phyloP scores from a whole-genome alignment of 2,888 invertebrate genomes.

The Drosophila lutescens region DNA sequence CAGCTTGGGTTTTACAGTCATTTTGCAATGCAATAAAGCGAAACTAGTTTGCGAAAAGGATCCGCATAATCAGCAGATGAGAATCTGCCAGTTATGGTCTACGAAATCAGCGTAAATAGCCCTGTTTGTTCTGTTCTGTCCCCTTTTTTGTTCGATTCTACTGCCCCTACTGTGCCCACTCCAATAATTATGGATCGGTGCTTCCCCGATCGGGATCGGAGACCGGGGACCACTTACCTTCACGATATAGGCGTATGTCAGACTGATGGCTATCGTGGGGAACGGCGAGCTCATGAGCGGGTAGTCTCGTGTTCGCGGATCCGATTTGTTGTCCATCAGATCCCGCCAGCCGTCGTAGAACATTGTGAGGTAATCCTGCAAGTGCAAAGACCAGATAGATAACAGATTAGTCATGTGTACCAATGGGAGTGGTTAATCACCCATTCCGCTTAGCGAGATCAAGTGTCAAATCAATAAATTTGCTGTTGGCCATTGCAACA shows the following conservation, averaged over 20 bases:
- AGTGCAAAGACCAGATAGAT: slow-evolving; percentile 36
- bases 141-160: slow-evolving; percentile 5
- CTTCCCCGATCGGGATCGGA: neutral
- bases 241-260: slow-evolving; percentile 90
- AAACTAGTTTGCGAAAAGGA: slow-evolving; percentile 60
- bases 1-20: slow-evolving; percentile 29
- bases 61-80: slow-evolving; percentile 22
- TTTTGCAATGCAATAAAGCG: slow-evolving; percentile 49
- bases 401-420: slow-evolving; percentile 27
- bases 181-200: slow-evolving; percentile 38
- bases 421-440: slow-evolving; percentile 22
- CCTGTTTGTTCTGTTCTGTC: slow-evolving; percentile 17
- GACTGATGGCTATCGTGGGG: slow-evolving; percentile 90
- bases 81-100: slow-evolving; percentile 27
- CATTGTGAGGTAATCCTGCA: slow-evolving; percentile 82
- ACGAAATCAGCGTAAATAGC: slow-evolving; percentile 19
- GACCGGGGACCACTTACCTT: slow-evolving; percentile 85
- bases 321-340: slow-evolving; percentile 93
- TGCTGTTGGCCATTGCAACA: slow-evolving; percentile 45
- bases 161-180: neutral
- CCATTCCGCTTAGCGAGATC: slow-evolving; percentile 41
- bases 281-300: slow-evolving; percentile 92
- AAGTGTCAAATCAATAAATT: slow-evolving; percentile 65
- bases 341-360: slow-evolving; percentile 86
- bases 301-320: slow-evolving; percentile 92